A percentile compares a stretch with the other conserved stretches of the same genome.
Evolutionary conservation across 2,113 vertebrate species (phyloP).

Genomic region (Erinaceus europaeus): DNA sequence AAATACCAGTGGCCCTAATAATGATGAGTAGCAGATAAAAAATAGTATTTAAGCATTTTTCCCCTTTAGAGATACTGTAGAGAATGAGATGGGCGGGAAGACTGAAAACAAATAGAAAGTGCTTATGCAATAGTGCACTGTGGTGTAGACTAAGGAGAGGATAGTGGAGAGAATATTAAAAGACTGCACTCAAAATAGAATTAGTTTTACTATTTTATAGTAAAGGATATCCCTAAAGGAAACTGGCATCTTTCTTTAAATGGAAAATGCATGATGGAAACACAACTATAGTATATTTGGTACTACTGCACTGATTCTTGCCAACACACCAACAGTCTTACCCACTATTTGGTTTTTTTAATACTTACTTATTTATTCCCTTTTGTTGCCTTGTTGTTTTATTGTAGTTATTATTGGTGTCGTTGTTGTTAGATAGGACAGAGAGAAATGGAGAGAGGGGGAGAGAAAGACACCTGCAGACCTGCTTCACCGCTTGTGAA

Average conservation of each 20-base stretch:
- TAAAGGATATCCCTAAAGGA: not conserved
- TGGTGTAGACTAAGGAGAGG: too few relatives aligned
- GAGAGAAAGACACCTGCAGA: too few relatives aligned
- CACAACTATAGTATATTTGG: not conserved
- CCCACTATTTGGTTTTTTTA: too few relatives aligned
- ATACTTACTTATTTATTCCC: too few relatives aligned
- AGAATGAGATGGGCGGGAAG: not conserved
- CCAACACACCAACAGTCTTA: not conserved
- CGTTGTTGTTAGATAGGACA: too few relatives aligned
- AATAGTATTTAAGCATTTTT: not conserved
- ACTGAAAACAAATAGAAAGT: too few relatives aligned
- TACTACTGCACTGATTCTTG: not conserved
- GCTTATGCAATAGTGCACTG: too few relatives aligned
- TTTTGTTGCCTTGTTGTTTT: too few relatives aligned
- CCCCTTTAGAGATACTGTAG: not conserved
- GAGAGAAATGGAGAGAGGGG: too few relatives aligned
- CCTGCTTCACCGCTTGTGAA: too few relatives aligned
- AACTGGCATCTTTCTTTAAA: not conserved
- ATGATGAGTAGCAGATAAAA: not conserved
- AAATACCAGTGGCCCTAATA: too few relatives aligned
- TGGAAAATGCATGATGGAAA: not conserved
- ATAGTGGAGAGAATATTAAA: not conserved
- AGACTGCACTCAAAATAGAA: not conserved
- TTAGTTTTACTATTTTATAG: not conserved
- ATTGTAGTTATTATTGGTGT: too few relatives aligned